These are phyloP conservation scores for Probaryconus sp. DNA, from an alignment of 1,140 invertebrate species.

Conservation along the genomic window DNA sequence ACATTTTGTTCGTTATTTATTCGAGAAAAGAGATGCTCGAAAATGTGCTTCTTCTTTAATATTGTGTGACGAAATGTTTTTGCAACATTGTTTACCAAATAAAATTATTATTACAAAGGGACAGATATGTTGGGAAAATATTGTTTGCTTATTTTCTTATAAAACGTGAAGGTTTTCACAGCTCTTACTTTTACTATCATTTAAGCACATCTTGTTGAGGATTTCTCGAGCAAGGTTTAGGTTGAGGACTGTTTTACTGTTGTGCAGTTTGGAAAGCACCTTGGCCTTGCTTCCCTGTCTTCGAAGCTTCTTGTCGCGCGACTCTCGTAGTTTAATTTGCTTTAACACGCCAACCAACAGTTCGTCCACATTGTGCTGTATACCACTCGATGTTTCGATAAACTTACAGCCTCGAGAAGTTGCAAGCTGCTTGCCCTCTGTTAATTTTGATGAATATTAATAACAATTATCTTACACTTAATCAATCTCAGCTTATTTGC, in stretches of 20 bases:
- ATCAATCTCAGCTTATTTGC: neutral
- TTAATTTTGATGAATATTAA: slow-evolving; percentile 64
- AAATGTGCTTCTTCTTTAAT: neutral
- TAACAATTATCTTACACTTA: neutral
- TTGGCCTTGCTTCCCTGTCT: slow-evolving; percentile 77
- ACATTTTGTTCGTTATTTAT: too few relatives aligned
- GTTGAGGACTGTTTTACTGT: slow-evolving; percentile 84
- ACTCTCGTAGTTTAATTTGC: slow-evolving; percentile 87
- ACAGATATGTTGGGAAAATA: neutral
- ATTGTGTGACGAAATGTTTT: neutral
- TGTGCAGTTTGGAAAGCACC: slow-evolving; percentile 81
- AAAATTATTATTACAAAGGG: neutral
- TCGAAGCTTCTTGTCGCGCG: slow-evolving; percentile 81
- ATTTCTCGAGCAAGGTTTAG: slow-evolving; percentile 87
- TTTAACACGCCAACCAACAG: slow-evolving; percentile 92
- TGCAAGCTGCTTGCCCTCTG: slow-evolving; percentile 92
- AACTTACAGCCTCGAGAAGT: slow-evolving; percentile 93
- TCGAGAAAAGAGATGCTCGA: too few relatives aligned
- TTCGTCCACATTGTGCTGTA: slow-evolving; percentile 95
- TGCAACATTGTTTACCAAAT: neutral
- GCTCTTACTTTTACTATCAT: slow-evolving; percentile 92
- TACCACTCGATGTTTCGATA: slow-evolving; percentile 93
- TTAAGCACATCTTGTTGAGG: slow-evolving; percentile 91
- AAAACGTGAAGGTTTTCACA: slow-evolving; percentile 94
- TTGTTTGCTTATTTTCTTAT: slow-evolving; percentile 75